A percentile compares a stretch with the other conserved stretches of the same genome.
These are phyloP conservation scores for Tricholauxania praeusta DNA, from an alignment of 2,888 invertebrate genomes.

Conservation along the genomic window DNA sequence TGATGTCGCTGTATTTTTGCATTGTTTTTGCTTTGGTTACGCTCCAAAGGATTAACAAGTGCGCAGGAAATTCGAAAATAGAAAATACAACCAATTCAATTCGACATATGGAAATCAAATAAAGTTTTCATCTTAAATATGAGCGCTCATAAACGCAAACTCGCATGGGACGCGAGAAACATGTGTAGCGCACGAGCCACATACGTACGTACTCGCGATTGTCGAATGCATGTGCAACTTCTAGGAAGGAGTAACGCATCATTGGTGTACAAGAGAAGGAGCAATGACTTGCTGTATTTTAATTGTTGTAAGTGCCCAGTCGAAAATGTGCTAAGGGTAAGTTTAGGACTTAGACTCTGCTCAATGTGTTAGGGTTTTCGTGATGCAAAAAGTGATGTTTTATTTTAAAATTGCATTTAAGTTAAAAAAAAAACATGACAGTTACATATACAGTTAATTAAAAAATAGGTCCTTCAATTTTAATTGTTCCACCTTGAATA, in stretches of 20 bases:
- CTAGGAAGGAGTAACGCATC: too few relatives aligned
- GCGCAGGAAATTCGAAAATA: slow-evolving; percentile 54
- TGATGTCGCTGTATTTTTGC: slow-evolving; percentile 11
- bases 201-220: too few relatives aligned
- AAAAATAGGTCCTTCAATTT: too few relatives aligned
- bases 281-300: neutral
- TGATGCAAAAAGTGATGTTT: too few relatives aligned
- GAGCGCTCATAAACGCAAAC: neutral
- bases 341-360: too few relatives aligned
- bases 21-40: slow-evolving; percentile 45
- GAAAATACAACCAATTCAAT: slow-evolving; percentile 10
- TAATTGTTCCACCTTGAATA: too few relatives aligned
- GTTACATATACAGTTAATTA: too few relatives aligned
- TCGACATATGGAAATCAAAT: slow-evolving; percentile 23
- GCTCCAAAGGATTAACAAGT: slow-evolving; percentile 58
- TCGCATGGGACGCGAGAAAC: neutral
- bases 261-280: neutral
- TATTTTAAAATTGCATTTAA: too few relatives aligned
- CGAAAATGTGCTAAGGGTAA: too few relatives aligned
- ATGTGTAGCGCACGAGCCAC: neutral
- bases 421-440: too few relatives aligned
- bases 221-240: too few relatives aligned
- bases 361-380: too few relatives aligned
- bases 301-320: neutral
- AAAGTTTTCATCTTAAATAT: neutral